Evolutionary conservation across 2,888 invertebrate species (phyloP), one percentile per base, ranked within the genome.

Genomic region (Plagodis pulveraria): DNA sequence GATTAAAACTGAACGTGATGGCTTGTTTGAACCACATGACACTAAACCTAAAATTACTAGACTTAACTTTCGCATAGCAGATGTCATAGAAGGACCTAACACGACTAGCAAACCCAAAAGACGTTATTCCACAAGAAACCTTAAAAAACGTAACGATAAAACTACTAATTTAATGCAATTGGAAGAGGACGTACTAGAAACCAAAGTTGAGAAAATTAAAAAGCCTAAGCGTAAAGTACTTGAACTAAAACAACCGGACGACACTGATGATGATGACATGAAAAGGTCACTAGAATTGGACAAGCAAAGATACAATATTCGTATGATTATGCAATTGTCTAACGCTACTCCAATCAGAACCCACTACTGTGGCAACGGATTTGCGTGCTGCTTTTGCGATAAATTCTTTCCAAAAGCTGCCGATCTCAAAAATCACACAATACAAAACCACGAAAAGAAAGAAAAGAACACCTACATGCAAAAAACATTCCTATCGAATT

Each of bases 271-370:
- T 6, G 12, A 41, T 4, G 62, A 63, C n/a, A 33, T 59, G 11
- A 52, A 49, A 46, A 47, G 6, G 12, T 45, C 50, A 0, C 46
- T 60, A 47, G 76, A 76, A 58, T 61, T 77, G 0, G 67, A 66
- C 10, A 80, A 77, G 54, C 80, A 80, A 44, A 62, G 70, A n/a
- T 63, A 71, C 12, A 80, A 80, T 58, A 62, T 78, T 6, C 60
- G 69, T 11, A 69, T 64, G 0, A 71, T 79, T 6, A 58, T 79
- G 1, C 57, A 64, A 38, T 57, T 52, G 33, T 72, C 81, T 0
- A 84, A 84, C 33, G 81, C 81, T 0, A 81, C 83, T 2, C 83
- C 80, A 0, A 80, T 84, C 0, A 67, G 76, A 2, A 69, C 73
- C n/a, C 65, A 62, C 46, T 74, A 69, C 47, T 65, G 59, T 5